Base-by-base conservation (phyloP, 2,113 vertebrate species). In the Micronycteris hirsuta region DNA sequence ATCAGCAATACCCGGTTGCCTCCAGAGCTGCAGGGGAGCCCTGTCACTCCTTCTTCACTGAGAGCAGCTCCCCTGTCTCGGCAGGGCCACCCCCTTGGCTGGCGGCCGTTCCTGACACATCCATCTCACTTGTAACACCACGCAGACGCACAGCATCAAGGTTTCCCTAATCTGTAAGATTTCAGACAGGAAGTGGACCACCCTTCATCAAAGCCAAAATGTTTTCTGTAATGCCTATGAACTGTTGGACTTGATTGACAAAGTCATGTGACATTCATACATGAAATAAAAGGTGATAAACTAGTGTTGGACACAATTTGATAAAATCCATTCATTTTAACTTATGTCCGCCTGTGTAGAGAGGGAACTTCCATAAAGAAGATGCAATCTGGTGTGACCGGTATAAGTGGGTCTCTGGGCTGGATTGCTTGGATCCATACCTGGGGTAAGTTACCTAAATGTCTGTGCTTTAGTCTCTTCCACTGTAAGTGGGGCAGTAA, bases 1-100 rank as follows among this genome's bases (percentile, higher is more conserved):
- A 19, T 15, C 41, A 4, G 26, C 28, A 33, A 7, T 1, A 15
- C 3, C 0, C 0, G 43, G 6, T 28, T 7, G 12, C 3, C 6
- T 43, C 33, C 52, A 0, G 43, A 24, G 65, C 6, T n/a, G 41
- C 52, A 0, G 33, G 33, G 77, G 22, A 36, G 52, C 41, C 52
- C 41, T 0, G 63, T 24, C 33, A 41, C 58, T 41, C 31, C 36
- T 38, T 5, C 7, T n/a, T 36, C 24, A 17, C 11, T 17, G 5
- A 20, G 22, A 31, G 22, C 22, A 19, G 33, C 86, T 54, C 28
- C 24, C 22, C 54, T 28, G 36, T 8, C 9, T 5, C 7, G 9
- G 47, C 7, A 0, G 54, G 54, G 16, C 11, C 0, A 12, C 7
- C 7, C 26, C 47, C 1, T 8, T 5, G 13, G 31, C n/a, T 11